A percentile compares a stretch with the other conserved stretches of the same genome.
Conservation (phyloP, 1,140 invertebrate species). For the Listronotus bonariensis region DNA sequence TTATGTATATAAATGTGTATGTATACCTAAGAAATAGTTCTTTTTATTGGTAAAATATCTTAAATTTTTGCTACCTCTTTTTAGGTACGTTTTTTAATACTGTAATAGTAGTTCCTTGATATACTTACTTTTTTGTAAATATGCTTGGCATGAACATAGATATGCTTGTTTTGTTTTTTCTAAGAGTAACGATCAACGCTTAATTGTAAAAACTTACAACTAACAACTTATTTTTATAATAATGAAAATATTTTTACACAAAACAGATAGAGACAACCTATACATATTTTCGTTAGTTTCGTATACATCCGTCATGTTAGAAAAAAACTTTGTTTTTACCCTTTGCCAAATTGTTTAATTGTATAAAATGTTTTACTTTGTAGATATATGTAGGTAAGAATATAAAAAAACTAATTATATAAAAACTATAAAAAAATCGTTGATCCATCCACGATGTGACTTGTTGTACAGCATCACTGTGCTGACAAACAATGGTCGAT, state of each 20-base stretch:
- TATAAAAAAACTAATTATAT: too few relatives aligned
- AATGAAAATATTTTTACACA: conserved; percentile 37
- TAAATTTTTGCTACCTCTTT: conserved; percentile 49
- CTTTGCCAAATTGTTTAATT: neutral
- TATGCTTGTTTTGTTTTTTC: conserved; percentile 47
- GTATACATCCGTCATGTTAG: conserved; percentile 18
- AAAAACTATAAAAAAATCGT: too few relatives aligned
- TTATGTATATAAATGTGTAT: conserved; percentile 51
- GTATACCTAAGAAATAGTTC: conserved; percentile 18
- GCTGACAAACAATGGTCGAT: too few relatives aligned
- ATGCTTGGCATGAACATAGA: conserved; percentile 52
- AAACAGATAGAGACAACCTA: conserved; percentile 35
- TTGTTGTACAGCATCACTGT: too few relatives aligned
- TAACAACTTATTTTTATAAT: conserved; percentile 41
- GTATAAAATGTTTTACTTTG: too few relatives aligned
- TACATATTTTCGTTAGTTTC: conserved; percentile 26
- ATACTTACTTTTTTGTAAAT: conserved; percentile 40
- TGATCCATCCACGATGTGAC: too few relatives aligned
- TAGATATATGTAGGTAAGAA: too few relatives aligned
- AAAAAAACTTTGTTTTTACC: neutral
- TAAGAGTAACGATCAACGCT: conserved; percentile 42
- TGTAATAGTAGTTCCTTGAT: conserved; percentile 48
- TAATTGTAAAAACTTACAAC: conserved; percentile 27
- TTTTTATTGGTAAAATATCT: conserved; percentile 56
- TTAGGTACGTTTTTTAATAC: conserved; percentile 58